Evolutionary conservation across 1,140 invertebrate genomes (phyloP).

Genomic region (Drosophila jambulina): DNA sequence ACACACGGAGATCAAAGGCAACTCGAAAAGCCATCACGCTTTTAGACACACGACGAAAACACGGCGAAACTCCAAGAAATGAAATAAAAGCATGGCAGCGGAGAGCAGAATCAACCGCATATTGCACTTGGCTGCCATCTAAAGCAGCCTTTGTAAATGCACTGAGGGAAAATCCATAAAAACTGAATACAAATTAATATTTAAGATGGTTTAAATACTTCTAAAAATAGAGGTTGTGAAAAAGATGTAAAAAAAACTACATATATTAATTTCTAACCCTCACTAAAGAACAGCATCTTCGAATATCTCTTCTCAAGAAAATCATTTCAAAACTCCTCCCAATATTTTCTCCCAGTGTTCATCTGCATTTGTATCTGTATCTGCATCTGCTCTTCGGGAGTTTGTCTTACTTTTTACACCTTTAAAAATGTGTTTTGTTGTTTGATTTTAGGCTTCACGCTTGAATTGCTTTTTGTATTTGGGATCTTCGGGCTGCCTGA

Average conservation of each 20-base stretch:
- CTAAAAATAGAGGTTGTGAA: background rate
- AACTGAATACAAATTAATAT: no score
- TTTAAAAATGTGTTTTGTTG: slow-evolving; percentile 54
- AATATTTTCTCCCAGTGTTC: slow-evolving; percentile 7
- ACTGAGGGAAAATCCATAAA: slow-evolving; percentile 3
- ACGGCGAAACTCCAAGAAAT: slow-evolving; percentile 50
- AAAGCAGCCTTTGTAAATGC: slow-evolving; percentile 28
- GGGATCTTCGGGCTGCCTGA: slow-evolving; percentile 17
- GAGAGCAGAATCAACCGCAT: slow-evolving; percentile 53
- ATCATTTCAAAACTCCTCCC: background rate
- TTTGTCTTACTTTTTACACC: slow-evolving; percentile 79
- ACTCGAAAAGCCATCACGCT: slow-evolving; percentile 64
- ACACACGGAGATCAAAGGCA: slow-evolving; percentile 71
- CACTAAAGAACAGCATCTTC: background rate
- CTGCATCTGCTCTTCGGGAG: slow-evolving; percentile 38
- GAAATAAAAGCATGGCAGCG: slow-evolving; percentile 40
- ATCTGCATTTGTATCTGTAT: slow-evolving; percentile 30
- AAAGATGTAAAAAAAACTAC: background rate
- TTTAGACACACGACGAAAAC: slow-evolving; percentile 55
- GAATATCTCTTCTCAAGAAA: background rate
- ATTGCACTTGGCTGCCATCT: slow-evolving; percentile 57
- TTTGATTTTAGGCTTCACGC: slow-evolving; percentile 73
- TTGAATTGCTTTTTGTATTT: slow-evolving; percentile 49
- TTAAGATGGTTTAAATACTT: background rate
- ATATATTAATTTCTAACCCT: background rate